Evolutionary conservation across 2,797 vertebrate genomes (phyloP).

Genomic region (Lutjanus campechanus): DNA sequence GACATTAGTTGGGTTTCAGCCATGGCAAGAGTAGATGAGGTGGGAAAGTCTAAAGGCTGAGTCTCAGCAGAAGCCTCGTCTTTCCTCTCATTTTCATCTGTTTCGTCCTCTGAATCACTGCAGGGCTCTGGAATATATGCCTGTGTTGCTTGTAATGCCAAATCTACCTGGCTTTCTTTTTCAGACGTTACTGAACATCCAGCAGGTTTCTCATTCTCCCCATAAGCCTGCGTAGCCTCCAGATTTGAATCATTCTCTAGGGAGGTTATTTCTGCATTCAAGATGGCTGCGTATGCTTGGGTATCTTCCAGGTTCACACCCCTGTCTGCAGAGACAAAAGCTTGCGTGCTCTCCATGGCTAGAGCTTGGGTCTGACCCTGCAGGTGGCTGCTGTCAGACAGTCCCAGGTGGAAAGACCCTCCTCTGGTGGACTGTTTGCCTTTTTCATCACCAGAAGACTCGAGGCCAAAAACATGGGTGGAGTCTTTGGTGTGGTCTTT

Average conservation of each 20-base stretch:
- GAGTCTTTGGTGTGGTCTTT: slow-evolving; percentile 29
- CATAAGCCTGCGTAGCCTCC: slow-evolving; percentile 69
- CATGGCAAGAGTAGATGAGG: slow-evolving; percentile 26
- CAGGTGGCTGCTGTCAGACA: slow-evolving; percentile 72
- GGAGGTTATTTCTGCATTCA: slow-evolving; percentile 17
- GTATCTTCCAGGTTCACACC: slow-evolving; percentile 62
- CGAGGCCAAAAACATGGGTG: slow-evolving; percentile 38
- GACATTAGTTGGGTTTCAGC: slow-evolving; percentile 73
- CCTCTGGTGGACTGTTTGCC: slow-evolving; percentile 42
- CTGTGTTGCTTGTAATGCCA: slow-evolving; percentile 80
- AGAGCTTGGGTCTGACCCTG: slow-evolving; percentile 40
- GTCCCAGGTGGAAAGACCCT: slow-evolving; percentile 66
- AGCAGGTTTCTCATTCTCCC: slow-evolving; percentile 21
- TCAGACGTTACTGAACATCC: slow-evolving; percentile 14
- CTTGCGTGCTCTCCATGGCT: slow-evolving; percentile 71
- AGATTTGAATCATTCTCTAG: slow-evolving; percentile 58
- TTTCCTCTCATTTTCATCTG: slow-evolving; percentile 39
- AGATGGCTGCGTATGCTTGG: slow-evolving; percentile 46
- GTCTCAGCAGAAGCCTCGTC: slow-evolving; percentile 59
- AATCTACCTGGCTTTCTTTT: slow-evolving; percentile 48
- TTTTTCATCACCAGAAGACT: slow-evolving; percentile 39
- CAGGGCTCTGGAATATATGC: slow-evolving; percentile 58
- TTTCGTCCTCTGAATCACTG: slow-evolving; percentile 52
- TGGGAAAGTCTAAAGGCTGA: slow-evolving; percentile 18
- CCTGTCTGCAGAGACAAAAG: slow-evolving; percentile 44